These are phyloP conservation scores for Chironomus tentans DNA, from an alignment of 2,888 invertebrate genomes.

Conservation along the genomic window DNA sequence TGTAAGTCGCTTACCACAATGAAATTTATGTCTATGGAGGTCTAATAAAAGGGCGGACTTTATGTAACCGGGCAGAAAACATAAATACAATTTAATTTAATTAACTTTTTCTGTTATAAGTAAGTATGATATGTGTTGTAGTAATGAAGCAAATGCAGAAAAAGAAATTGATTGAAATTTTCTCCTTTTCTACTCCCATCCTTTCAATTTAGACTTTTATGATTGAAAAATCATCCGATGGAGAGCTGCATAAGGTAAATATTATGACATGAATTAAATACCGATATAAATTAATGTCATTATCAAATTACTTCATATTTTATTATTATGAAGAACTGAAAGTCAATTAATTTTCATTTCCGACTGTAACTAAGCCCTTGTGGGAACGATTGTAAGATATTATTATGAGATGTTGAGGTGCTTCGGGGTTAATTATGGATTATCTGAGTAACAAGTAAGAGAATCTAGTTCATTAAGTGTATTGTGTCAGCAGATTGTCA, in stretches of 20 bases:
- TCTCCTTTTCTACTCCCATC: no score
- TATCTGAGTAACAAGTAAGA: no score
- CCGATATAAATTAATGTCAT: not conserved
- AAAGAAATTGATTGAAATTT: no score
- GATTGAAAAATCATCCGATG: not conserved
- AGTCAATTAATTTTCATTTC: constrained; percentile 18
- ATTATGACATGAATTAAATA: not conserved
- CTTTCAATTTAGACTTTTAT: no score
- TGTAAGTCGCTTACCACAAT: not conserved
- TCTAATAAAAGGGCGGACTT: constrained; percentile 24
- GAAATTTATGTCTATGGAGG: not conserved
- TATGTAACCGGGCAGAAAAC: not conserved
- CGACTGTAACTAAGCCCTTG: not conserved
- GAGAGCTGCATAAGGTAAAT: not conserved
- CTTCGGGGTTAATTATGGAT: no score
- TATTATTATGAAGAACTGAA: not conserved
- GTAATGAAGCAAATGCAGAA: no score
- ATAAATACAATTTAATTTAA: constrained; percentile 25
- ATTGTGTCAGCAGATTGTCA: no score
- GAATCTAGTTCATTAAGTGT: no score
- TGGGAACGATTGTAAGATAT: no score
- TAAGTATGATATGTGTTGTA: no score
- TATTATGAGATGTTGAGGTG: no score
- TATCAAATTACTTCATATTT: not conserved
- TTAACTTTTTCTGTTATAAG: not conserved